phyloP scores from a whole-genome alignment of 2,113 vertebrate species.

The Halcyon senegalensis region DNA sequence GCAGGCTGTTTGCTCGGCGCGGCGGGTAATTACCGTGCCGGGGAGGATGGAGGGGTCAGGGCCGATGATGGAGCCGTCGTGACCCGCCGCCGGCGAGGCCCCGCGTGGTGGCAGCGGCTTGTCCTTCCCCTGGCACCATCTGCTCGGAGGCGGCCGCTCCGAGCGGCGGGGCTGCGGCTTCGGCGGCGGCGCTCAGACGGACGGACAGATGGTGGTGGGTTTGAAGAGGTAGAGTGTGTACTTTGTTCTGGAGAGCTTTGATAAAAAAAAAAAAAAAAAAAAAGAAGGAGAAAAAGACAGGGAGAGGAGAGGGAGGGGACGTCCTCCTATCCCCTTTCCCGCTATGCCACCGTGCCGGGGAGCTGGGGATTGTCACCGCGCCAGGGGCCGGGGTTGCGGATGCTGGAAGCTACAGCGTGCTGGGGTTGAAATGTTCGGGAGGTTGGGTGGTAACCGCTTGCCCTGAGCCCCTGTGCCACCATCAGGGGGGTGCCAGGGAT shows the following conservation, averaged over 20 bases:
- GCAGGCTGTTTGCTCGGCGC: slow-evolving; percentile 67
- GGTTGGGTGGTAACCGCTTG: neutral
- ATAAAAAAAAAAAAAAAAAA: neutral
- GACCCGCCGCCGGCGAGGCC: slow-evolving; percentile 23
- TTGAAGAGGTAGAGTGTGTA: slow-evolving; percentile 60
- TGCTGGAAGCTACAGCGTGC: neutral
- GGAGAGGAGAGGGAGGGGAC: neutral
- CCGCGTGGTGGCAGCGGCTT: neutral
- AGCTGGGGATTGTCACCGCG: neutral
- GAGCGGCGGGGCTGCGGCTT: slow-evolving; percentile 3
- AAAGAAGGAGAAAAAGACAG: neutral
- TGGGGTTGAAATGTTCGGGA: neutral
- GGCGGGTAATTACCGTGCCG: slow-evolving; percentile 64
- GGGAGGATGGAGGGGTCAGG: slow-evolving; percentile 66
- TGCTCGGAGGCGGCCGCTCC: slow-evolving; percentile 53
- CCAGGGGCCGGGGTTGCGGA: neutral
- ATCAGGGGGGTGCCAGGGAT: neutral
- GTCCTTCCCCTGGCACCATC: slow-evolving; percentile 65
- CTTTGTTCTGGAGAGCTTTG: slow-evolving; percentile 65
- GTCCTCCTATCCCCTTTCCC: neutral
- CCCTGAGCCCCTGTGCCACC: too few relatives aligned
- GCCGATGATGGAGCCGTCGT: slow-evolving; percentile 35
- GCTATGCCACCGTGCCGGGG: neutral
- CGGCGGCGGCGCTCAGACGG: slow-evolving; percentile 41
- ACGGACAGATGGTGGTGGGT: slow-evolving; percentile 76